Percentiles rank a stretch among this genome's conserved stretches.
These are phyloP conservation scores for Leptodactylus fuscus DNA, from an alignment of 2,113 vertebrate species.

Conservation along the genomic window DNA sequence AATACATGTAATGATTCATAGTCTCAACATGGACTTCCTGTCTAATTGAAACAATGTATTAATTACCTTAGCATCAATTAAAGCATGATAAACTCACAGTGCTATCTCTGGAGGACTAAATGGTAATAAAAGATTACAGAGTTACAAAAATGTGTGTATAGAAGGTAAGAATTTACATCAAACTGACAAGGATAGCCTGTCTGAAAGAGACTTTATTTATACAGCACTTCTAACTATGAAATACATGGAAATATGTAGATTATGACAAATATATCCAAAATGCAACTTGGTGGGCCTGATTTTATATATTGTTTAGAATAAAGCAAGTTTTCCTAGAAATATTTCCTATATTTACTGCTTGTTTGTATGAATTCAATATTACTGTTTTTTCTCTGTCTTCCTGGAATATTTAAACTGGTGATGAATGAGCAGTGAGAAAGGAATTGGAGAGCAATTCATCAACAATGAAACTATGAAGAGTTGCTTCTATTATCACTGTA, in stretches of 20 bases:
- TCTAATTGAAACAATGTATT: slow-evolving; percentile 61
- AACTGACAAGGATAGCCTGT: slow-evolving; percentile 23
- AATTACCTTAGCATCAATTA: slow-evolving; percentile 59
- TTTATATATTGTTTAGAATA: background rate
- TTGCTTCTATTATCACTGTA: slow-evolving; percentile 44
- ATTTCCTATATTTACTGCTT: slow-evolving; percentile 8
- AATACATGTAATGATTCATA: slow-evolving; percentile 54
- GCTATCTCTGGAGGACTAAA: slow-evolving; percentile 52
- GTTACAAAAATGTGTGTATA: slow-evolving; percentile 38
- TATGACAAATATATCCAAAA: background rate
- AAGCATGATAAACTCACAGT: slow-evolving; percentile 56
- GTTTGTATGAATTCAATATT: slow-evolving; percentile 1
- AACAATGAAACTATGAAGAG: slow-evolving; percentile 41
- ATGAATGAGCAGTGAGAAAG: slow-evolving; percentile 46
- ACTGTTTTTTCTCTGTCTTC: background rate
- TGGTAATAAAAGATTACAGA: slow-evolving; percentile 57
- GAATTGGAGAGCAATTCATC: slow-evolving; percentile 47
- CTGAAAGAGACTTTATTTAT: slow-evolving; percentile 2
- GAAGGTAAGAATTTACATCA: background rate
- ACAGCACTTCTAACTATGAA: background rate
- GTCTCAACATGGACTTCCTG: slow-evolving; percentile 59
- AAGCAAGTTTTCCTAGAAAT: background rate
- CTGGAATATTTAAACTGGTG: slow-evolving; percentile 48
- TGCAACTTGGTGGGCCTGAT: background rate
- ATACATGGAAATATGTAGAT: slow-evolving; percentile 5